Percentiles rank a stretch among this genome's conserved stretches.
Conservation (phyloP, 2,797 vertebrate genomes). For the Scolopax rusticola region DNA sequence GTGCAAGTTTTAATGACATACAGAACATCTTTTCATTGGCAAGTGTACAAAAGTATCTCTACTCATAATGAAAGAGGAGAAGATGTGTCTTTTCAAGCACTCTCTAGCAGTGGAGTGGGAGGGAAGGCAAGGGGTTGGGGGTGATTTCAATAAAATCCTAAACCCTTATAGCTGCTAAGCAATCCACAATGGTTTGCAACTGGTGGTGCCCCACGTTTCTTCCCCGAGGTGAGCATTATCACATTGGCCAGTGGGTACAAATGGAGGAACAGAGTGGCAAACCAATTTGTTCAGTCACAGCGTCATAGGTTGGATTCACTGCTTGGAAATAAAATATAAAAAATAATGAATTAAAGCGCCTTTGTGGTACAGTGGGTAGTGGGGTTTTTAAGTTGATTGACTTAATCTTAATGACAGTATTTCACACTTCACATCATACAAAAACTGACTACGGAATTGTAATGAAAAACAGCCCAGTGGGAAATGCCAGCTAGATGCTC, state of each 20-base stretch:
- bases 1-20: not conserved
- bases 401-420: not conserved
- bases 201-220: not conserved
- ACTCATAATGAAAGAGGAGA: not conserved
- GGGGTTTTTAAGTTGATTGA: not conserved
- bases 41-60: not conserved
- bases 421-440: not conserved
- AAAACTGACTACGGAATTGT: not conserved
- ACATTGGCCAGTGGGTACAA: not conserved
- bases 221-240: not conserved
- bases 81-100: not conserved
- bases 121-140: not conserved
- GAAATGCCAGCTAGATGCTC: not conserved
- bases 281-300: not conserved
- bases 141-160: not conserved
- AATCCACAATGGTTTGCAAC: not conserved
- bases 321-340: not conserved
- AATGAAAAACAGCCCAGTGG: not conserved
- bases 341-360: not conserved
- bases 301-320: not conserved
- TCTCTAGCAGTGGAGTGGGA: not conserved
- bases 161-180: not conserved
- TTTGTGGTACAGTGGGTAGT: not conserved
- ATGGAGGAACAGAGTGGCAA: not conserved
- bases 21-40: not conserved